Evolutionary conservation across 2,113 vertebrate genomes (phyloP), one percentile per base, ranked within the genome.

Genomic region (Rana temporaria): DNA sequence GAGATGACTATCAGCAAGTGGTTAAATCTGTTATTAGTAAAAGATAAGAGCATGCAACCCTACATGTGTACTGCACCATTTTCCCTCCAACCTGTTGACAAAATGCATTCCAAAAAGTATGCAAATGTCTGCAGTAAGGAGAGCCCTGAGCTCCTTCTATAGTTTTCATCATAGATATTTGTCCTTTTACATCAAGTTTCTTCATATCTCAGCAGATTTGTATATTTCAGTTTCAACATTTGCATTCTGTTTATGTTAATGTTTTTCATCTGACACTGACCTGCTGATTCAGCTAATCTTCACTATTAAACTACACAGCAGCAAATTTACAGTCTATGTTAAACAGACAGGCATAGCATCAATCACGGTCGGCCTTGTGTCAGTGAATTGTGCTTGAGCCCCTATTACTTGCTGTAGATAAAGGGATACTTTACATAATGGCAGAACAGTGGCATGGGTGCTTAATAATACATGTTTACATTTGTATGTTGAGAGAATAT

Each of bases 201-300:
- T 60, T 16, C 26, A 22, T 88, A 85, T 85, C 81, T 90, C 84
- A 85, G 85, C 84, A 88, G 12, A 88, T 91, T 85, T 55, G 87
- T 15, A 18, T 19, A 64, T 53, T 86, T 84, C 64, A 77, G 2
- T 86, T 82, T 85, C 77, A 85, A n/a, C 77, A 86, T 85, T 90
- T 90, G 86, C 88, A 88, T 90, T 87, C 79, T 85, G 63, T 68
- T 8, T 88, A 86, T 88, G 87, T 88, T 87, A 88, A 88, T 90
- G 87, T 68, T 78, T 88, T 81, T 87, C 18, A 76, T 83, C 84
- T 90, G 87, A 84, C 70, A 86, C 48, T 38, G 84, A 26, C 82
- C 84, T 90, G 85, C 90, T 90, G 89, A 92, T 85, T 90, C 90
- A 90, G 90, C 87, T 67, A 75, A 56, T 88, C 90, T 85, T 85